Base-by-base conservation (phyloP, 2,797 vertebrate species). In the Sparus aurata region DNA sequence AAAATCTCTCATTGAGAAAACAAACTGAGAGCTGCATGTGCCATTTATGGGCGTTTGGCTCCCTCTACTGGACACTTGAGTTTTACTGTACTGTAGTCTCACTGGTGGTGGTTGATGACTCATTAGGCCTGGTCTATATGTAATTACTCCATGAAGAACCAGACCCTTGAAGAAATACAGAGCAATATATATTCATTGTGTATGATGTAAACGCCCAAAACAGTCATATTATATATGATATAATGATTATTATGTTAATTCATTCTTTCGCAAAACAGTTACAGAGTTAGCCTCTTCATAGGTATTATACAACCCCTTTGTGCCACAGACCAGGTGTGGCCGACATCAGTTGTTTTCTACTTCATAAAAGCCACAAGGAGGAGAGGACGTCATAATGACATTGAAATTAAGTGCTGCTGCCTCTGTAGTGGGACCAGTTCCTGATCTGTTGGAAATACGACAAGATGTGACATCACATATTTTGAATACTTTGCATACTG, bases 41-140 rank as follows among this genome's bases (percentile, higher is more conserved):
- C 18, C 16, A 57, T 82, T 52, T 52, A 63, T 82, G 65, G 79
- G 46, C 27, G 54, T 78, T 68, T 86, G 72, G 73, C 81, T 66
- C 92, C 92, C 84, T 85, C 93, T 94, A 22, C 71, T 92, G 93
- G 92, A 67, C 54, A 22, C n/a, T 22, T 49, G 0, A 34, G 17
- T n/a, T 0, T 0, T 23, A 11, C 27, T 4, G 9, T 1, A 43
- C 27, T 8, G n/a, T 25, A 8, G 13, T 53, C 25, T 41, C 18
- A 63, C 5, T 12, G 27, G 30, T 2, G 15, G 38, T 27, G 41
- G 22, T 5, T 30, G 49, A 25, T 67, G 7, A 25, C 47, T 68
- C 27, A 18, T 38, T 8, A 23, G 27, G 17, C 52, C 15, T 22
- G 34, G 43, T 54, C 69, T 1, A 5, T 60, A 17, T 12, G 10